Base-by-base conservation (phyloP, 2,888 invertebrate species). In the Metacarcinus magister region DNA sequence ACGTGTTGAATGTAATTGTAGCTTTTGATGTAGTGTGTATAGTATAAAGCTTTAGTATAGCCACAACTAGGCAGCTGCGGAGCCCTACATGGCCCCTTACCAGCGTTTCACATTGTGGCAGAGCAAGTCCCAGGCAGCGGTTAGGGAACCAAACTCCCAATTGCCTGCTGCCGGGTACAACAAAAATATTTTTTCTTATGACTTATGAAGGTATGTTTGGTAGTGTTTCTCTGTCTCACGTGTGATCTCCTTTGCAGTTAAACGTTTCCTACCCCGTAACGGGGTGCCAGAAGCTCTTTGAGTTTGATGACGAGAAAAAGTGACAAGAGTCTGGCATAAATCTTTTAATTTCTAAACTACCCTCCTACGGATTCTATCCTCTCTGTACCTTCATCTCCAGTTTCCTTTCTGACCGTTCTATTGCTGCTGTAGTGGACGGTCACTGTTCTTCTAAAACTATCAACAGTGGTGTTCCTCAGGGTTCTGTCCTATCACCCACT, bases 221-320 rank as follows among this genome's bases (percentile, higher is more conserved):
- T 39, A 39, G 16, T 39, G 16, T 23, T 19, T 90, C n/a, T 43
- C 13, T 1, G 23, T 19, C 46, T 75, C 16, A 16, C 19, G 2
- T 44, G 60, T 43, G 23, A 32, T 91, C 96, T 32, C 16, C 75
- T 5, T 0, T 39, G 39, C 97, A 99, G 99, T 98, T 99, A 97
- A 99, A 99, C 98, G 99, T 99, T 97, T 99, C 99, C 93, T 99
- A 98, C 98, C 99, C 99, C 98, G 99, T 99, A 97, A 99, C 99
- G 98, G 99, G 99, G 98, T 99, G 99, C 98, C 99, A 99, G 98
- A 99, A 99, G 98, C 98, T 99, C 97, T 98, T 99, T 98, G 99
- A 99, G 98, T 98, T 99, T 97, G 99, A 99, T 97, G 99, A 99
- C 98, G 99, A 99, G 98, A 99, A 99, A 98, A 99, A 99, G 98